A percentile compares a stretch with the other conserved stretches of the same genome.
Conservation (phyloP, 2,888 invertebrate species). For the Eupeodes luniger region DNA sequence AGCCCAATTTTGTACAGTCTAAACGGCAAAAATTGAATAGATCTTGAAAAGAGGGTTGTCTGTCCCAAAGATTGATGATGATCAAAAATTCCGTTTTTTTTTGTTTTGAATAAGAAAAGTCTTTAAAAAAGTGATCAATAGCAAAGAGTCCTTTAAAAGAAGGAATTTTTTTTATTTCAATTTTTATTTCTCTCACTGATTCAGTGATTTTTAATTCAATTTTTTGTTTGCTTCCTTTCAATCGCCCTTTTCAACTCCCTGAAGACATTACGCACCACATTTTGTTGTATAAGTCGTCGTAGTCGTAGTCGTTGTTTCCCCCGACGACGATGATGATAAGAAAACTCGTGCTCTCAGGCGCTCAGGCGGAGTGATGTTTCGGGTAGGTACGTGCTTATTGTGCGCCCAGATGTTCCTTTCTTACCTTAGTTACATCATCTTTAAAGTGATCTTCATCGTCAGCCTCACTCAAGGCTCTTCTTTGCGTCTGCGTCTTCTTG, state of each 20-base stretch:
- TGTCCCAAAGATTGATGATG: conserved; percentile 67
- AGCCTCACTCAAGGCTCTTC: conserved; percentile 63
- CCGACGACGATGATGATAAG: conserved; percentile 36
- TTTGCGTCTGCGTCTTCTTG: neutral
- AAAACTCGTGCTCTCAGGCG: conserved; percentile 62
- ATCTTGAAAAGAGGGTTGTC: conserved; percentile 61
- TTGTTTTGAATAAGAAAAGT: conserved; percentile 43
- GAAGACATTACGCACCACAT: conserved; percentile 63
- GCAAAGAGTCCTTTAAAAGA: conserved; percentile 30
- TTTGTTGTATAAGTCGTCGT: neutral
- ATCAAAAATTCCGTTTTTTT: neutral
- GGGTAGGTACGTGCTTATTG: conserved; percentile 75
- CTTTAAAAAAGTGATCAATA: conserved; percentile 73
- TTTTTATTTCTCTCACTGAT: conserved; percentile 51
- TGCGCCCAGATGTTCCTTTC: conserved; percentile 72
- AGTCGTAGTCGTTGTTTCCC: neutral
- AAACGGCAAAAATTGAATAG: conserved; percentile 20
- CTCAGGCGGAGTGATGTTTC: conserved; percentile 49
- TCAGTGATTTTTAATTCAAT: conserved; percentile 67
- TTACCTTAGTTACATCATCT: conserved; percentile 48
- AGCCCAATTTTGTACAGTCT: neutral
- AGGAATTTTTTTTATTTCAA: neutral
- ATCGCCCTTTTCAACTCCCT: conserved; percentile 60
- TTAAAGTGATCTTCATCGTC: conserved; percentile 70
- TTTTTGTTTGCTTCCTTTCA: conserved; percentile 39